phyloP scores from a whole-genome alignment of 2,113 vertebrate species.

The Aythya baeri region DNA sequence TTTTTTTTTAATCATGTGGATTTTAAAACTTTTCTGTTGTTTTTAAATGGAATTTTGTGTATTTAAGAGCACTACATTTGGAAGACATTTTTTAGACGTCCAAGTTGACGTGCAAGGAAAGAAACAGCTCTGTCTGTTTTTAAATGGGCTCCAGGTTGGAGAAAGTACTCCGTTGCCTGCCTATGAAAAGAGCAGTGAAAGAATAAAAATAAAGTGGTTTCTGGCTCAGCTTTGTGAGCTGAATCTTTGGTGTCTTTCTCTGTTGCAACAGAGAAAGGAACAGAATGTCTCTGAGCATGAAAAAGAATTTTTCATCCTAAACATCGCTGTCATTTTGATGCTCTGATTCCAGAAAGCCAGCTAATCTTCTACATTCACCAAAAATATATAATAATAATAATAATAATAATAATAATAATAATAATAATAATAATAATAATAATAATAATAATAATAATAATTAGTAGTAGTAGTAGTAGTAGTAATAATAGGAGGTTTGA shows the following conservation, averaged over 20 bases:
- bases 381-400: background rate
- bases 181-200: background rate
- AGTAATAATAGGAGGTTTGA: conserved; percentile 5
- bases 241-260: background rate
- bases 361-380: conserved; percentile 41
- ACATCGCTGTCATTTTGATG: conserved; percentile 25
- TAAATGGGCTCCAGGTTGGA: background rate
- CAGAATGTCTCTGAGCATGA: background rate
- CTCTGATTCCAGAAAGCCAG: conserved; percentile 36
- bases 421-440: background rate
- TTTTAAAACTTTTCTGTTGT: background rate
- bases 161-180: background rate
- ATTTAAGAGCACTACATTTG: conserved; percentile 13
- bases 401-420: background rate
- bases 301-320: conserved; percentile 38
- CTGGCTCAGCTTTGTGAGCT: background rate
- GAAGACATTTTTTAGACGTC: conserved; percentile 32
- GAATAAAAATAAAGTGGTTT: background rate
- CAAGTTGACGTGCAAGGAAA: background rate
- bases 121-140: background rate
- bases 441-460: no score
- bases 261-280: background rate
- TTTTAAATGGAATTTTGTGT: background rate
- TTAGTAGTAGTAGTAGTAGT: background rate
- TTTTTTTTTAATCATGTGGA: background rate